A percentile compares a stretch with the other conserved stretches of the same genome.
Evolutionary conservation across 2,797 vertebrate species (phyloP).

Genomic region (Eulemur albifrons): DNA sequence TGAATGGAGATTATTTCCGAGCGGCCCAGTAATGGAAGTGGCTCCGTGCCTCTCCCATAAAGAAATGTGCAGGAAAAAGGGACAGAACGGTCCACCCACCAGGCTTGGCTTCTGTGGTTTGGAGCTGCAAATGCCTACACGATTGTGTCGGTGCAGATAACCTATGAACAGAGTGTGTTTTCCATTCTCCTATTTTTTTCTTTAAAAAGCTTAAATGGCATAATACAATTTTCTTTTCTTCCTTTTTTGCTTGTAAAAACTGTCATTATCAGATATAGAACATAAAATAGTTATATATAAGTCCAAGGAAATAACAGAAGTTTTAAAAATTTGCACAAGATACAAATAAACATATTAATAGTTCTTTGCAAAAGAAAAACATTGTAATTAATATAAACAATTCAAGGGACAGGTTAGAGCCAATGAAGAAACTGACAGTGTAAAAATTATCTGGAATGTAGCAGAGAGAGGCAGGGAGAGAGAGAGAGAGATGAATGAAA

Average conservation of each 20-base stretch:
- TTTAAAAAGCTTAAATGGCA: constrained; percentile 56
- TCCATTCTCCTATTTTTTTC: not conserved
- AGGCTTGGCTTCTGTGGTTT: not conserved
- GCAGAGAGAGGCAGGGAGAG: too few relatives aligned
- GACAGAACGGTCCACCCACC: not conserved
- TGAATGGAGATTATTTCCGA: constrained; percentile 63
- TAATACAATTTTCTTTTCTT: not conserved
- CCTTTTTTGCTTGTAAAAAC: not conserved
- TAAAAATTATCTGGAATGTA: not conserved
- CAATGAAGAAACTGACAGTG: not conserved
- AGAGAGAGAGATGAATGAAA: not conserved
- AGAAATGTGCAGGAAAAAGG: not conserved
- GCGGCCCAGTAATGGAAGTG: not conserved
- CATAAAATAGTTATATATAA: not conserved
- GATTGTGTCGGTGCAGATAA: not conserved
- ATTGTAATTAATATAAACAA: not conserved
- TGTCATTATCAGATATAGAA: not conserved
- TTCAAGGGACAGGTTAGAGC: not conserved
- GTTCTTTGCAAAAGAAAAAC: not conserved
- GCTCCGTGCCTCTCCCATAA: not conserved
- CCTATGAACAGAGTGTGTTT: not conserved
- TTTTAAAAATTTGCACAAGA: not conserved
- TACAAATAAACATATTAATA: not conserved
- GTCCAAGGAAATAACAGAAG: not conserved
- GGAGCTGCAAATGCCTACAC: not conserved